Percentiles rank a stretch among this genome's conserved stretches.
These are phyloP conservation scores for Empidonax alnorum DNA, from an alignment of 2,113 vertebrate genomes.

Conservation along the genomic window DNA sequence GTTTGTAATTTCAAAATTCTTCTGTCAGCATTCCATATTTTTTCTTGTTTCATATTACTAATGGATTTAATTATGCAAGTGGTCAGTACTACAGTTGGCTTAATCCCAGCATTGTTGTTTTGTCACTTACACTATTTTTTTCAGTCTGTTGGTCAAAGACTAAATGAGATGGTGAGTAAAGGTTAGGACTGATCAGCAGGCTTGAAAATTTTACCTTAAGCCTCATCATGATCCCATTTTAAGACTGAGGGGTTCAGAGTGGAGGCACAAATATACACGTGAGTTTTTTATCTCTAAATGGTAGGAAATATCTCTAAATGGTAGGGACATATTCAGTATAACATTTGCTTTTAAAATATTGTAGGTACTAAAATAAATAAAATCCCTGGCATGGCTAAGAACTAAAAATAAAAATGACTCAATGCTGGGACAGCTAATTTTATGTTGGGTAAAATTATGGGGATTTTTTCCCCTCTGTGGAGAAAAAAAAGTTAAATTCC, in stretches of 20 bases:
- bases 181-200: not conserved
- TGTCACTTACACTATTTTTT: not conserved
- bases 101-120: not conserved
- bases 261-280: not conserved
- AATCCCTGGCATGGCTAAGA: not conserved
- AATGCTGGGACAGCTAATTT: not conserved
- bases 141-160: not conserved
- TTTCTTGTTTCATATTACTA: not conserved
- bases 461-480: not conserved
- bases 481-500: not conserved
- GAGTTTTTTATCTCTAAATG: not conserved
- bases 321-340: not conserved
- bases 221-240: not conserved
- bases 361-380: not conserved
- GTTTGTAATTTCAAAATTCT: not conserved
- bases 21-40: not conserved
- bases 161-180: not conserved
- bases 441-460: not conserved
- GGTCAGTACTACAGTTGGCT: not conserved
- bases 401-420: not conserved
- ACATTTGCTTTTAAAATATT: not conserved
- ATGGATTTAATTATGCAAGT: not conserved
- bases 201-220: not conserved
- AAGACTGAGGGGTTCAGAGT: not conserved
- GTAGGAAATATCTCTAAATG: not conserved